A percentile compares a stretch with the other conserved stretches of the same genome.
Evolutionary conservation across 2,888 invertebrate genomes (phyloP).

Genomic region (Leuctra nigra): DNA sequence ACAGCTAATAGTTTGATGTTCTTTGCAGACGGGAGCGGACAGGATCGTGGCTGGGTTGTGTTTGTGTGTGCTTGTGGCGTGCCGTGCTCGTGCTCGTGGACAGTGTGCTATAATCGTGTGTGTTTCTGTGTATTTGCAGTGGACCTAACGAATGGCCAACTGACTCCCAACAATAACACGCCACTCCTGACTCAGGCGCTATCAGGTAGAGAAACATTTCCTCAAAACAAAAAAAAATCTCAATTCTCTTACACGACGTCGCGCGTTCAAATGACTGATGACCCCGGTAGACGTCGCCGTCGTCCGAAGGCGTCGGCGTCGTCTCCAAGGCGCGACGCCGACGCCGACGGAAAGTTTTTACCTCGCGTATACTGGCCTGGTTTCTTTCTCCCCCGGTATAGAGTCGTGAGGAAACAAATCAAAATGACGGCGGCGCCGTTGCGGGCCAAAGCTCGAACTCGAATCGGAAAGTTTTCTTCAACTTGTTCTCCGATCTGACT

Average conservation of each 20-base stretch:
- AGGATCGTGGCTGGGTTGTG: too few species aligned
- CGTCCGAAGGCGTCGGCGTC: conserved; percentile 6
- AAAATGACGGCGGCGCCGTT: conserved; percentile 19
- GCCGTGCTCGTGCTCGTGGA: background rate
- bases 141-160: conserved; percentile 92
- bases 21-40: too few species aligned
- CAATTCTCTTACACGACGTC: background rate
- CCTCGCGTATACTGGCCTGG: conserved; percentile 13
- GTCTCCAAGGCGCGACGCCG: conserved; percentile 10
- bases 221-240: background rate
- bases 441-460: conserved; percentile 12
- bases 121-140: conserved; percentile 55
- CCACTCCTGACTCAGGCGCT: conserved; percentile 92
- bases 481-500: conserved; percentile 11
- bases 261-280: conserved; percentile 14
- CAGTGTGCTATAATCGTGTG: conserved; percentile 2
- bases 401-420: conserved; percentile 16
- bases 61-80: background rate
- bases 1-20: too few species aligned
- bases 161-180: conserved; percentile 93
- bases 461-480: conserved; percentile 11
- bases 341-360: conserved; percentile 14
- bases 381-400: conserved; percentile 13
- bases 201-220: conserved; percentile 66
- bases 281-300: conserved; percentile 1